phyloP scores from a whole-genome alignment of 2,888 invertebrate species.

The Megalurothrips usitatus region DNA sequence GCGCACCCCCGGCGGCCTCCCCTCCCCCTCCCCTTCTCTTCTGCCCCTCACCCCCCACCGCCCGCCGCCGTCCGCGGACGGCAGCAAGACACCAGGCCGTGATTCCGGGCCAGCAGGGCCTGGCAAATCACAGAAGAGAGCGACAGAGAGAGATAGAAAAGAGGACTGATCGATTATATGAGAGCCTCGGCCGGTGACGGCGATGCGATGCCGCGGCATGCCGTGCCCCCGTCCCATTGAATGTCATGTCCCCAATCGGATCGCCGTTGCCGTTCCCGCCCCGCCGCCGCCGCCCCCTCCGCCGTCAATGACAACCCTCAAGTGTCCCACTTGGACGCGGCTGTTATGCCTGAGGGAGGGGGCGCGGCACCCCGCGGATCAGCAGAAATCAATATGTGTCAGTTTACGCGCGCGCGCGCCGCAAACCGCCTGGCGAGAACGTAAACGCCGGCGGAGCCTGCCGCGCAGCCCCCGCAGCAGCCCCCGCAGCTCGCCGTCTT shows the following conservation, averaged over 20 bases:
- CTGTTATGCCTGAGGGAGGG: too few species aligned
- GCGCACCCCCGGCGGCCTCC: constrained; percentile 18
- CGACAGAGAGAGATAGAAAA: constrained; percentile 33
- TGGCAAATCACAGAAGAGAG: constrained; percentile 27
- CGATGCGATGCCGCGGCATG: too few species aligned
- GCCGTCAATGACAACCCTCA: constrained; percentile 4
- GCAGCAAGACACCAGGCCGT: constrained; percentile 24
- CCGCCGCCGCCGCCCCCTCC: too few species aligned
- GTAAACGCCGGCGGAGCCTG: too few species aligned
- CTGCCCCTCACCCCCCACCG: constrained; percentile 33
- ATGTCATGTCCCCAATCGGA: too few species aligned
- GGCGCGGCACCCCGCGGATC: too few species aligned
- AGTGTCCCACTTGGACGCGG: not conserved
- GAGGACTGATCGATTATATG: not conserved
- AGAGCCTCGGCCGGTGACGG: too few species aligned
- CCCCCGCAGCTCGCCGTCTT: too few species aligned
- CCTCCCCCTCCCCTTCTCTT: constrained; percentile 27
- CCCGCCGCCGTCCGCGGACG: constrained; percentile 28
- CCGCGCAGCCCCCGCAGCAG: too few species aligned
- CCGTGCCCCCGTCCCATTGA: too few species aligned
- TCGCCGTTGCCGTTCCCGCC: too few species aligned
- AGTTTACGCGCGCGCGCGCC: not conserved
- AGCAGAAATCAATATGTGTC: not conserved
- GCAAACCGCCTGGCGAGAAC: not conserved
- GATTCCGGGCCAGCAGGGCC: not conserved